These are phyloP conservation scores for Aurelia aurita DNA, from an alignment of 30 jellyfish, hydroid and myxozoan species.

Conservation along the genomic window DNA sequence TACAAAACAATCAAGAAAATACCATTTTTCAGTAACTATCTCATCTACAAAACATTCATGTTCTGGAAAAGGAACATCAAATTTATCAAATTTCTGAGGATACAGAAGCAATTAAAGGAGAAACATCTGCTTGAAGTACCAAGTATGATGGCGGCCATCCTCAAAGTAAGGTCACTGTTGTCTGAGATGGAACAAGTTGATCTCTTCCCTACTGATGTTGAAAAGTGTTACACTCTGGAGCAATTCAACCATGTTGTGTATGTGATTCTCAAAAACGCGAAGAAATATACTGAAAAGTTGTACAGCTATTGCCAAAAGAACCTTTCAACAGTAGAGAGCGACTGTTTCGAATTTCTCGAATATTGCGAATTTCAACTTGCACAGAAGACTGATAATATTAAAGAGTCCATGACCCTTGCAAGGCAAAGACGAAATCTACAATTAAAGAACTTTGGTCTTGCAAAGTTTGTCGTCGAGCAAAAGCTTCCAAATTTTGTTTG, in stretches of 20 bases:
- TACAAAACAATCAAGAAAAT: slow-evolving; percentile 54
- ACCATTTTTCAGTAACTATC: slow-evolving; percentile 57
- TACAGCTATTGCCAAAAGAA: slow-evolving; percentile 57
- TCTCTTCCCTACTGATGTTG: slow-evolving; percentile 62
- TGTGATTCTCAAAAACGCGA: slow-evolving; percentile 31
- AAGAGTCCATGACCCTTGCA: slow-evolving; percentile 86
- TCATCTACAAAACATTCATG: slow-evolving; percentile 38
- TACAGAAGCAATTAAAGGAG: slow-evolving; percentile 30
- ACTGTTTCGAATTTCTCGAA: slow-evolving; percentile 50
- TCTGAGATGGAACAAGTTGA: slow-evolving; percentile 48
- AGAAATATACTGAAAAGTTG: slow-evolving; percentile 36
- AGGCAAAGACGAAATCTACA: slow-evolving; percentile 63
- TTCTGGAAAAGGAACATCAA: slow-evolving; percentile 66
- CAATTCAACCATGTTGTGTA: slow-evolving; percentile 31
- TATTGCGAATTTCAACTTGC: slow-evolving; percentile 63
- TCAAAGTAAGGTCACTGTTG: slow-evolving; percentile 60
- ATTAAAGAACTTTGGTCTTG: slow-evolving; percentile 52
- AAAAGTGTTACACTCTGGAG: slow-evolving; percentile 24
- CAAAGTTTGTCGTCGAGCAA: slow-evolving; percentile 22
- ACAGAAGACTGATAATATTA: slow-evolving; percentile 62
- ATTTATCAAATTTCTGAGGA: slow-evolving; percentile 48
- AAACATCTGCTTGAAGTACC: slow-evolving; percentile 73
- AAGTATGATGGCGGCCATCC: slow-evolving; percentile 47
- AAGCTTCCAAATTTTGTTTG: slow-evolving; percentile 57
- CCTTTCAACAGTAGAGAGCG: slow-evolving; percentile 46